Base-by-base conservation (phyloP, 2,888 invertebrate species). In the Parthenolecanium corni region DNA sequence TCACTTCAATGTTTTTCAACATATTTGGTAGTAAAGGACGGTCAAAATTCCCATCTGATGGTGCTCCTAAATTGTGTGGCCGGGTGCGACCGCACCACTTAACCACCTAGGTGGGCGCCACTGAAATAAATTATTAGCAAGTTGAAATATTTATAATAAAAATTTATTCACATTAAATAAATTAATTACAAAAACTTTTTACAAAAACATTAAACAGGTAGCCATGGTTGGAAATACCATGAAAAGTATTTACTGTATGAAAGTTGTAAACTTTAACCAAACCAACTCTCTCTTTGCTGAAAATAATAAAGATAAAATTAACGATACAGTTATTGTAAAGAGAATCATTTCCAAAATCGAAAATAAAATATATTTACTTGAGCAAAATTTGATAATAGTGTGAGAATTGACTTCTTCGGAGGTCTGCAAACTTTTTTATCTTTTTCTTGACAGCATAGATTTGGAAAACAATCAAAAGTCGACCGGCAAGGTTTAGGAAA, bases 361-460 rank as follows among this genome's bases (percentile, higher is more conserved):
- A n/a, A n/a, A n/a, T n/a, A 51, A 51, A 18, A 51, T 47, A 25
- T 18, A 4, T n/a, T 36, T 62, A 63, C 63, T 38, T 63, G 63
- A 31, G 63, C 63, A 16, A 63, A 63, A 47, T 63, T 63, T 20
- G 63, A 53, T 63, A 63, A 31, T 38, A 63, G 54, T 18, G 84
- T 79, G 21, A 86, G 73, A 1, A 87, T 71, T 14, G 86, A 86
- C 68, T 82, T 79, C 71, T 82, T 84, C 36, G 86, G 84, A 6
- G 86, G 85, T 51, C 86, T 77, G 70, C 87, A 87, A 68, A 81
- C 79, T 67, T 82, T 82, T 68, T 80, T 79, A 3, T 84, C 84
- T 47, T 81, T 80, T 73, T 87, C 87, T 67, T 86, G 86, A 66
- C 87, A 87, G 71, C 86, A 87, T 65, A 87, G 76, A 74, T 86